Conservation (phyloP, 2,797 vertebrate genomes). For the Spinus olivaceus region DNA sequence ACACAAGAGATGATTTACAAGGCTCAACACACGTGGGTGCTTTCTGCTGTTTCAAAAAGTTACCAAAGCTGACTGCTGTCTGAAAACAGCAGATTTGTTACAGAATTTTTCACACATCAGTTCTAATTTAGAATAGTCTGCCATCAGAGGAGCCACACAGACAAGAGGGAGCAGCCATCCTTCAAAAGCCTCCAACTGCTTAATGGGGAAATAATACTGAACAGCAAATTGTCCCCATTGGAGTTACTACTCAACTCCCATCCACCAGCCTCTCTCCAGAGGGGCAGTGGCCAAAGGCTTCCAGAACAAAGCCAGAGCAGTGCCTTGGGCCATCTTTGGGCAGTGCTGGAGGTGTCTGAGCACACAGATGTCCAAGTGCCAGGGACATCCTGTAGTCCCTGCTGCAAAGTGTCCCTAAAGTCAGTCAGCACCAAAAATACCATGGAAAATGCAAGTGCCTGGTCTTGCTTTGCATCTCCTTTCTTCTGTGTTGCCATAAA, state of each 20-base stretch:
- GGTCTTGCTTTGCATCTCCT: neutral
- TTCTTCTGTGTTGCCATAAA: neutral
- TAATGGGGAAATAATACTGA: neutral
- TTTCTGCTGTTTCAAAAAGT: neutral
- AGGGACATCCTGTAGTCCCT: neutral
- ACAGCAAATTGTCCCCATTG: neutral
- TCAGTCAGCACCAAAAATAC: neutral
- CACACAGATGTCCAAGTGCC: neutral
- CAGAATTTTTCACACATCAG: neutral
- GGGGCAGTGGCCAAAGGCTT: neutral
- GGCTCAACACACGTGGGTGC: neutral
- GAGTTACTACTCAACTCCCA: neutral
- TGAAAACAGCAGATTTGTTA: neutral
- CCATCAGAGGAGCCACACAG: neutral
- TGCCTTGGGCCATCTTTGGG: neutral
- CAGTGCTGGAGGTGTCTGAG: too few species aligned
- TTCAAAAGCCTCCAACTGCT: neutral
- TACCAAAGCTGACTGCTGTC: neutral
- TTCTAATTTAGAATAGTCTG: neutral
- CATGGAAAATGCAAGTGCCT: rapidly evolving
- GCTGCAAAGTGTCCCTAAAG: neutral
- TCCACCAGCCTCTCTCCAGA: neutral
- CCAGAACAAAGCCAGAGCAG: neutral
- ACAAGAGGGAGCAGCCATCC: neutral
- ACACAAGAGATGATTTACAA: neutral